Conservation (phyloP, 2,888 invertebrate genomes). For the Pterostichus madidus region DNA sequence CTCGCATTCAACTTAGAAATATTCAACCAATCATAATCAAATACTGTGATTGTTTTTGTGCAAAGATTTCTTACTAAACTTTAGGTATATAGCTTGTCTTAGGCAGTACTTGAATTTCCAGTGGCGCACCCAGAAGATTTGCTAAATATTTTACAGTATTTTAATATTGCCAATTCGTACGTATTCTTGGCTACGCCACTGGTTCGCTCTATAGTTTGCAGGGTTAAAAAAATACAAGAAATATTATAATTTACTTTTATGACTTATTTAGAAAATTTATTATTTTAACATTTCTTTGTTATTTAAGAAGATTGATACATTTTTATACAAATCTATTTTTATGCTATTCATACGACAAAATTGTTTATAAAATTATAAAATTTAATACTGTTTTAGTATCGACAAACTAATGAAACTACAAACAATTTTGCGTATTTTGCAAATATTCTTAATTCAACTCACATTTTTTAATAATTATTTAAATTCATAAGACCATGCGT, state of each 20-base stretch:
- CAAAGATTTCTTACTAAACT: constrained; percentile 3
- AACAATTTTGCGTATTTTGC: constrained; percentile 34
- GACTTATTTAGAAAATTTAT: constrained; percentile 48
- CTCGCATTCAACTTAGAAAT: constrained; percentile 16
- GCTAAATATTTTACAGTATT: not conserved
- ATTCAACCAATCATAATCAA: constrained; percentile 23
- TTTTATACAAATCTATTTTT: constrained; percentile 44
- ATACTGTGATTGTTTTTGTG: constrained; percentile 54
- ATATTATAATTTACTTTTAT: constrained; percentile 13
- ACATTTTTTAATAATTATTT: constrained; percentile 18
- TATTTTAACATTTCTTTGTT: constrained; percentile 42
- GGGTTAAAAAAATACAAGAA: not conserved
- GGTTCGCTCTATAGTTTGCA: constrained; percentile 1
- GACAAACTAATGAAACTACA: not conserved
- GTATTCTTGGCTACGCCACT: constrained; percentile 1
- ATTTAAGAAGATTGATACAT: constrained; percentile 18
- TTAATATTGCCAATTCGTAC: not conserved
- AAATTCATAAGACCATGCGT: not conserved
- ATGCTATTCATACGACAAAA: constrained; percentile 21
- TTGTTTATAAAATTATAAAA: constrained; percentile 43
- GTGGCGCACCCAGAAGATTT: not conserved
- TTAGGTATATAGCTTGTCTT: constrained; percentile 48
- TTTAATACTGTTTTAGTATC: constrained; percentile 29
- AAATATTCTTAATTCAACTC: not conserved
- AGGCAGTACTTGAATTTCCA: constrained; percentile 24